Conservation (phyloP, 2,113 vertebrate genomes). For the Herpetotheres cachinnans region DNA sequence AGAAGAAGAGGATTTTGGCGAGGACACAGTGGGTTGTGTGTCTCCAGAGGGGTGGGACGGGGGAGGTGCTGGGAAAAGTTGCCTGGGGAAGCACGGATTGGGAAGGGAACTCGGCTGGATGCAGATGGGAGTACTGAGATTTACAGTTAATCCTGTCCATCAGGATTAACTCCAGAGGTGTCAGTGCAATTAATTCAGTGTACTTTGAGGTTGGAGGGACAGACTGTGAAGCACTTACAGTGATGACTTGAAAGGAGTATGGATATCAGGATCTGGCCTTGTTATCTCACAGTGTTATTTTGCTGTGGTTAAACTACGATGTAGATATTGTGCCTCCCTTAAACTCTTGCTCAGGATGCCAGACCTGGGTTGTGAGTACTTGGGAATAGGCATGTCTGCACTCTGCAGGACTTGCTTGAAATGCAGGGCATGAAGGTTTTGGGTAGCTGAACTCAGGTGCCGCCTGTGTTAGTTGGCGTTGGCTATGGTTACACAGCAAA, state of each 20-base stretch:
- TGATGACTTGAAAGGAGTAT: background rate
- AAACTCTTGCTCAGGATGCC: background rate
- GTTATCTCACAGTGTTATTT: background rate
- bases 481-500: background rate
- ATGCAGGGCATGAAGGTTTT: background rate
- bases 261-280: background rate
- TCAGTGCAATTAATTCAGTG: background rate
- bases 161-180: background rate
- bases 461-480: accelerated
- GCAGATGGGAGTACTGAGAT: background rate
- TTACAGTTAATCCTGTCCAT: background rate
- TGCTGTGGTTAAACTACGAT: background rate
- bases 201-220: background rate
- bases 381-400: background rate
- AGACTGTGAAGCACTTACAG: background rate
- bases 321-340: background rate
- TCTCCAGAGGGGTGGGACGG: background rate
- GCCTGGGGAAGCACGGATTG: background rate
- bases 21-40: accelerated
- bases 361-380: background rate
- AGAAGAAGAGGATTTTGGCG: background rate
- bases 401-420: background rate
- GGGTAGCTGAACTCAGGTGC: background rate
- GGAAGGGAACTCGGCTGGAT: background rate
- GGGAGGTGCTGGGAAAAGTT: background rate